phyloP scores from a whole-genome alignment of 2,888 invertebrate genomes.

The Frankliniella intonsa region DNA sequence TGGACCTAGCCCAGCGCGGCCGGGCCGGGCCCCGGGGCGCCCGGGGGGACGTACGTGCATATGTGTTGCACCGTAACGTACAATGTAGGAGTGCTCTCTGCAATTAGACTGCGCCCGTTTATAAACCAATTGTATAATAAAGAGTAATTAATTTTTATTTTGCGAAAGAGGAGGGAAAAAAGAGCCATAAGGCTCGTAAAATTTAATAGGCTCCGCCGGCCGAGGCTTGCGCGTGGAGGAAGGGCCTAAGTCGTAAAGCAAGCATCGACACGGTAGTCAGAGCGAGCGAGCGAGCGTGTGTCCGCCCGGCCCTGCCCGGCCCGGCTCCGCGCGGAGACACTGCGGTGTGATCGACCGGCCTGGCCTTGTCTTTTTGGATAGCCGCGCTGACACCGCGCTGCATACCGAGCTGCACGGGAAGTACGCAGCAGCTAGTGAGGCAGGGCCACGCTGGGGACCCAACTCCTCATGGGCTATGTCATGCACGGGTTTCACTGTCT shows the following conservation, averaged over 20 bases:
- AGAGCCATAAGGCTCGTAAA: constrained; percentile 16
- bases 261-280: background rate
- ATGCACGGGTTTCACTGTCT: too few species aligned
- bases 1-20: too few species aligned
- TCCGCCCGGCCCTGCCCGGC: too few species aligned
- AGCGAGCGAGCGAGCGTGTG: background rate
- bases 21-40: background rate
- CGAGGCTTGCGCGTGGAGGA: background rate
- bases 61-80: constrained; percentile 7
- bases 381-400: too few species aligned
- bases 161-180: constrained; percentile 3
- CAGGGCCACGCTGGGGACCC: too few species aligned
- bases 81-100: constrained; percentile 13
- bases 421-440: too few species aligned
- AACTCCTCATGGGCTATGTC: too few species aligned
- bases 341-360: too few species aligned
- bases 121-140: constrained; percentile 27
- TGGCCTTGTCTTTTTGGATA: too few species aligned
- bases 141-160: constrained; percentile 21
- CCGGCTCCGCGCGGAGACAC: too few species aligned
- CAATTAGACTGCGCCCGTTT: constrained; percentile 24
- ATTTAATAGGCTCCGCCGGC: constrained; percentile 4
- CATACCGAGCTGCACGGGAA: too few species aligned
- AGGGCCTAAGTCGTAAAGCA: constrained; percentile 15
- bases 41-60: constrained; percentile 7